A percentile compares a stretch with the other conserved stretches of the same genome.
phyloP scores from a whole-genome alignment of 2,888 invertebrate species.

The Tubulanus polymorphus region DNA sequence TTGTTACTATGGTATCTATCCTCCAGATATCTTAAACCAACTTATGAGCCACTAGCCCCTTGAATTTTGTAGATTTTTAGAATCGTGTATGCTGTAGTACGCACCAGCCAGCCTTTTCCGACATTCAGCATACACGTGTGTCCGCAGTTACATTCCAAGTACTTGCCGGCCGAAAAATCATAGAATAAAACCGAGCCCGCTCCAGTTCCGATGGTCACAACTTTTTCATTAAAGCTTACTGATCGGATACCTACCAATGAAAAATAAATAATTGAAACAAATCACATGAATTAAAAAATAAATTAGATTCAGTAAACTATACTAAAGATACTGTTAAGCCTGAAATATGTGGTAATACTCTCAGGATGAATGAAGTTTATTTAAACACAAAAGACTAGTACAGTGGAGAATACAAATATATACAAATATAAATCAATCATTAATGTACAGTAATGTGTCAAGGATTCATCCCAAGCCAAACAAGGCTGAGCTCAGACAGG shows the following conservation, averaged over 20 bases:
- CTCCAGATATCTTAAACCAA: too few relatives aligned
- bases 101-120: conserved; percentile 47
- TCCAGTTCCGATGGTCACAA: conserved; percentile 90
- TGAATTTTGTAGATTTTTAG: neutral
- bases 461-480: too few relatives aligned
- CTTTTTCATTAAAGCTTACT: conserved; percentile 82
- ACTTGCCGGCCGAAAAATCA: conserved; percentile 85
- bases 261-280: conserved; percentile 3
- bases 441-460: too few relatives aligned
- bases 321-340: too few relatives aligned
- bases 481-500: too few relatives aligned
- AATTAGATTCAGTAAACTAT: too few relatives aligned
- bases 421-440: too few relatives aligned
- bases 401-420: too few relatives aligned
- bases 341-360: too few relatives aligned
- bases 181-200: conserved; percentile 89
- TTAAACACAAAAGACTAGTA: too few relatives aligned
- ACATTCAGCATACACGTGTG: conserved; percentile 36
- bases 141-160: conserved; percentile 67
- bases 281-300: conserved; percentile 3
- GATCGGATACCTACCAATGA: conserved; percentile 66
- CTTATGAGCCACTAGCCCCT: neutral
- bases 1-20: too few relatives aligned
- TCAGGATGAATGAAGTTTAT: too few relatives aligned
- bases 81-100: conserved; percentile 17